A percentile compares a stretch with the other conserved stretches of the same genome.
phyloP scores from a whole-genome alignment of 64 coral and sea anemone species.

The Acropora yongei region DNA sequence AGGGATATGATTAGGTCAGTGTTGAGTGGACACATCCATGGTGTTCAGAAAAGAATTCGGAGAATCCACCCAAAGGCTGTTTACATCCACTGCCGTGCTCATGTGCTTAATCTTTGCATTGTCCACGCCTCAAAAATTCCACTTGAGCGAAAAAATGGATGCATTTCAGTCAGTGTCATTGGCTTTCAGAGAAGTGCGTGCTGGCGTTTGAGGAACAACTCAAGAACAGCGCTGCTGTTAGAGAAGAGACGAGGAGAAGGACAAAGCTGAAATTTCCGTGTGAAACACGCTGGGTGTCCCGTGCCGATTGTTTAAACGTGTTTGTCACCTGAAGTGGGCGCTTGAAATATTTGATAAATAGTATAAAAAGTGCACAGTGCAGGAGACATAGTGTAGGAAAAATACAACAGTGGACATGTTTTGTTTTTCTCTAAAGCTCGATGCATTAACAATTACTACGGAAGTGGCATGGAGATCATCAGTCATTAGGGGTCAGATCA shows the following conservation, averaged over 20 bases:
- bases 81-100: constrained; percentile 59
- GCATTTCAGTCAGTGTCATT: constrained; percentile 50
- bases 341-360: too few relatives aligned
- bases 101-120: constrained; percentile 61
- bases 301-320: too few relatives aligned
- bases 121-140: constrained; percentile 56
- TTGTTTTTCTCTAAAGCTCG: not conserved
- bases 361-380: too few relatives aligned
- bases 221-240: constrained; percentile 45
- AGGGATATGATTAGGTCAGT: constrained; percentile 51
- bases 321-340: too few relatives aligned
- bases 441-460: not conserved
- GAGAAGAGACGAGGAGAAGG: constrained; percentile 68
- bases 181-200: constrained; percentile 59
- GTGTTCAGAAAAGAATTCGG: constrained; percentile 13
- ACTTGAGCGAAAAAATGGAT: constrained; percentile 54
- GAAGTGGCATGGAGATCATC: too few relatives aligned
- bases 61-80: constrained; percentile 25
- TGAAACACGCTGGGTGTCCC: not conserved
- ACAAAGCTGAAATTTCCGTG: constrained; percentile 64
- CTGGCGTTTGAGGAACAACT: constrained; percentile 63
- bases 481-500: not conserved
- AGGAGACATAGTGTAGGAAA: too few relatives aligned
- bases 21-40: constrained; percentile 19
- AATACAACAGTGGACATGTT: too few relatives aligned